A percentile compares a stretch with the other conserved stretches of the same genome.
Conservation (phyloP, 1,140 invertebrate genomes). For the Papilio dardanus region DNA sequence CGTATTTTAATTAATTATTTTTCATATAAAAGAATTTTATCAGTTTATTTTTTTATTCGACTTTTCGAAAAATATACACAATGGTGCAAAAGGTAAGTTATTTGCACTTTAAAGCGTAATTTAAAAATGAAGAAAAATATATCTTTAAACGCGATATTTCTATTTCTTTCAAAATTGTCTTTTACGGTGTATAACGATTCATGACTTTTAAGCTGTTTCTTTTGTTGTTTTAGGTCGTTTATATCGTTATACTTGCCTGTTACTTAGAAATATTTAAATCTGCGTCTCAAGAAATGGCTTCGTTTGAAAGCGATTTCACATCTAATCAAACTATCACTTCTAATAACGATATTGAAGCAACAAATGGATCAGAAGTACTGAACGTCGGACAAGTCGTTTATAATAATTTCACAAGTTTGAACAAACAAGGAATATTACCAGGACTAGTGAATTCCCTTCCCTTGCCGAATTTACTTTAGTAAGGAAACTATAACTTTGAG, state of each 20-base stretch:
- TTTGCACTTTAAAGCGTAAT: too few relatives aligned
- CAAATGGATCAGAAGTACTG: not conserved
- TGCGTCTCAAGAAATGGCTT: not conserved
- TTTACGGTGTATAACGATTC: too few relatives aligned
- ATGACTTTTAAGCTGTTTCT: not conserved
- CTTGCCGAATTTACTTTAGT: not conserved
- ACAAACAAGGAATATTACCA: not conserved
- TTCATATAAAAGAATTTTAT: not conserved
- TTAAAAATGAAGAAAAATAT: too few relatives aligned
- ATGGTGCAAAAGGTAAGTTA: constrained; percentile 6
- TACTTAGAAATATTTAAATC: not conserved
- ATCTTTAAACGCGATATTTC: too few relatives aligned
- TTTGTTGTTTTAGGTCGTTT: constrained; percentile 15
- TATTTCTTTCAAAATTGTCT: too few relatives aligned
- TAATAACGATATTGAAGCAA: not conserved
- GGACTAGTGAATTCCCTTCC: not conserved
- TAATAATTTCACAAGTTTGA: not conserved
- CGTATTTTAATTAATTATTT: not conserved
- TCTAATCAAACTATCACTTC: not conserved
- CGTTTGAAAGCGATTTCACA: not conserved
- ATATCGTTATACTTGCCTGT: constrained; percentile 5
- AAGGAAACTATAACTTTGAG: not conserved
- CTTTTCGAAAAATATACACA: constrained; percentile 11
- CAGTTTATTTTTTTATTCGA: not conserved
- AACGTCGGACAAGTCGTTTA: not conserved